These are phyloP conservation scores for Ctenopoma kingsleyae DNA, from an alignment of 2,797 vertebrate genomes.

Conservation along the genomic window DNA sequence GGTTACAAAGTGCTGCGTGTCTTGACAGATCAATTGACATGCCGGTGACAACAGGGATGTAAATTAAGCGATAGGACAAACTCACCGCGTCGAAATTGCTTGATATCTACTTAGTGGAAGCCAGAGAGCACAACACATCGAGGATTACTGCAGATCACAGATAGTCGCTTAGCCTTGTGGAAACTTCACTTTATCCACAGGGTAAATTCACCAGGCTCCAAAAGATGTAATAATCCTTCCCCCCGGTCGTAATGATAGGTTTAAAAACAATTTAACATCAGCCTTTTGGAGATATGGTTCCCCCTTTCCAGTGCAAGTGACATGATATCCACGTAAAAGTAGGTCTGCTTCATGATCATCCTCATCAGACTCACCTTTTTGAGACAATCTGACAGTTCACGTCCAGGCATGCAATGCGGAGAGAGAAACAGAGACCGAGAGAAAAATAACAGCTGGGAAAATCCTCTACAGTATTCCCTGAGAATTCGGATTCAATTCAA, in stretches of 20 bases:
- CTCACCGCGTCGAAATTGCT: conserved; percentile 81
- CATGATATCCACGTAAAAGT: conserved; percentile 79
- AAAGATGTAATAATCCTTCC: conserved; percentile 61
- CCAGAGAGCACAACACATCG: conserved; percentile 58
- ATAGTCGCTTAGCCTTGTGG: conserved; percentile 48
- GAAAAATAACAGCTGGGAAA: conserved; percentile 20
- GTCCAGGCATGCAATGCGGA: conserved; percentile 45
- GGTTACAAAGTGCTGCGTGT: conserved; percentile 9
- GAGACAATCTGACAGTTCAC: conserved; percentile 61
- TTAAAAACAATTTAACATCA: conserved; percentile 69
- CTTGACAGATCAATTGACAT: conserved; percentile 25
- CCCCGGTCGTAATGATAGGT: conserved; percentile 35
- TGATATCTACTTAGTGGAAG: conserved; percentile 75
- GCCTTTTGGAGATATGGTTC: conserved; percentile 55
- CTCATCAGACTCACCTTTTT: conserved; percentile 65
- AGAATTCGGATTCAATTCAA: conserved; percentile 77
- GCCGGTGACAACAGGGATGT: conserved; percentile 20
- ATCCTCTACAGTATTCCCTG: conserved; percentile 67
- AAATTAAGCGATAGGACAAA: conserved; percentile 52
- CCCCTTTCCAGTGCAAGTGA: conserved; percentile 48
- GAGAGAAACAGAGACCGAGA: conserved; percentile 15
- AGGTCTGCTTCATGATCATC: conserved; percentile 75
- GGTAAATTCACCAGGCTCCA: conserved; percentile 69
- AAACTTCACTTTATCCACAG: conserved; percentile 80
- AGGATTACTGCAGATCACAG: conserved; percentile 51